Percentiles rank a stretch among this genome's conserved stretches.
Conservation (phyloP, 1,140 invertebrate genomes). For the Maconellicoccus hirsutus region DNA sequence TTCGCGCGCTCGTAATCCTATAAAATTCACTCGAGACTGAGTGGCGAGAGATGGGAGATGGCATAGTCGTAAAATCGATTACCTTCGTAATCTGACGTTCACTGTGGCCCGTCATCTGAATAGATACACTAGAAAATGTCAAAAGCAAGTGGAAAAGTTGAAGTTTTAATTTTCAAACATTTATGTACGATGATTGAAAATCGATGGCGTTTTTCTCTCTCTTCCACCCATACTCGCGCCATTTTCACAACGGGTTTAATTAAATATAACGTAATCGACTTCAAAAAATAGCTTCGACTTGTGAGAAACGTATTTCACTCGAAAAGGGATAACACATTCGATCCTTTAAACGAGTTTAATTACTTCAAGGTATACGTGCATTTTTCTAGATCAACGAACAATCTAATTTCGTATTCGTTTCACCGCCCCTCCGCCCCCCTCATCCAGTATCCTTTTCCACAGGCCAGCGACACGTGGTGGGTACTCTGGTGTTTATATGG, state of each 20-base stretch:
- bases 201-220: neutral
- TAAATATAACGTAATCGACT: neutral
- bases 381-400: conserved; percentile 9
- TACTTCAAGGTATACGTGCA: neutral
- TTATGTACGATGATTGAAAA: neutral
- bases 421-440: neutral
- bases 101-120: neutral
- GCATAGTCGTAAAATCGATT: neutral
- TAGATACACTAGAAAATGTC: neutral
- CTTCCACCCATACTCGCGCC: neutral
- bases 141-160: neutral
- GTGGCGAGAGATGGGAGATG: no score
- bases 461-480: no score
- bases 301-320: no score
- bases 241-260: neutral
- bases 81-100: neutral
- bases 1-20: no score
- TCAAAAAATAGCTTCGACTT: no score
- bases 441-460: no score
- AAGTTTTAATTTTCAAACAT: neutral
- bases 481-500: conserved; percentile 9
- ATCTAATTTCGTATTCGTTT: neutral
- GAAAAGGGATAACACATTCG: neutral
- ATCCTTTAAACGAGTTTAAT: conserved; percentile 9
- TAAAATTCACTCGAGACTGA: no score